A percentile compares a stretch with the other conserved stretches of the same genome.
phyloP scores from a whole-genome alignment of 2,888 invertebrate species.

The Lasiommata megera region DNA sequence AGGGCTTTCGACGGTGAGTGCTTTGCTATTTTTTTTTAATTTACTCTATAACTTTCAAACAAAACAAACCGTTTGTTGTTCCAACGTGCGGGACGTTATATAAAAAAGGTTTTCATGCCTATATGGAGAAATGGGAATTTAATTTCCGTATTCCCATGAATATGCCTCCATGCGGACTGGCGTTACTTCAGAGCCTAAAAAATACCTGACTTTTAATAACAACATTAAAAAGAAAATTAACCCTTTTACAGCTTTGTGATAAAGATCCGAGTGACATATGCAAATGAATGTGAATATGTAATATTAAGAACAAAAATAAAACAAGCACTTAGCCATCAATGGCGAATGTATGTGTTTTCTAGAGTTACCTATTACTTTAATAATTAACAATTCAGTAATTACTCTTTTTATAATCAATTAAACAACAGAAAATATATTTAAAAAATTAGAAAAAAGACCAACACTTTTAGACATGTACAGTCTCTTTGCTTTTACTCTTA shows the following conservation, averaged over 20 bases:
- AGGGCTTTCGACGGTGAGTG: constrained; percentile 33
- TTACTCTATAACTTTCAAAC: constrained; percentile 31
- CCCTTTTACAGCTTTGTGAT: constrained; percentile 16
- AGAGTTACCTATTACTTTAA: no score
- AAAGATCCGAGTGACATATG: constrained; percentile 15
- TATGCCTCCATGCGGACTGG: constrained; percentile 31
- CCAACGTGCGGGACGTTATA: constrained; percentile 35
- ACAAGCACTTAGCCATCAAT: no score
- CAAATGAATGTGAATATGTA: constrained; percentile 7
- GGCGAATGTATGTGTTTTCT: no score
- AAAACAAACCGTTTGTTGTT: constrained; percentile 41
- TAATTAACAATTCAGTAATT: no score
- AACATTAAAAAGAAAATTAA: constrained; percentile 17
- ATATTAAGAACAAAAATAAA: constrained; percentile 2
- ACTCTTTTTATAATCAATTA: no score
- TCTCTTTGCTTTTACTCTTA: no score
- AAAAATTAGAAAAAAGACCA: no score
- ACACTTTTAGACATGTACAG: no score
- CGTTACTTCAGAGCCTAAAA: constrained; percentile 23
- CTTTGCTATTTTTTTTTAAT: constrained; percentile 4
- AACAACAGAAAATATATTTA: no score
- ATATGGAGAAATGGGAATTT: constrained; percentile 27
- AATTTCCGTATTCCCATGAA: constrained; percentile 40
- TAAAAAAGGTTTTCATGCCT: constrained; percentile 24
- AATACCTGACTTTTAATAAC: constrained; percentile 25